These are phyloP conservation scores for Oreochromis spilurus DNA, from an alignment of 2,113 vertebrate species.

Conservation along the genomic window DNA sequence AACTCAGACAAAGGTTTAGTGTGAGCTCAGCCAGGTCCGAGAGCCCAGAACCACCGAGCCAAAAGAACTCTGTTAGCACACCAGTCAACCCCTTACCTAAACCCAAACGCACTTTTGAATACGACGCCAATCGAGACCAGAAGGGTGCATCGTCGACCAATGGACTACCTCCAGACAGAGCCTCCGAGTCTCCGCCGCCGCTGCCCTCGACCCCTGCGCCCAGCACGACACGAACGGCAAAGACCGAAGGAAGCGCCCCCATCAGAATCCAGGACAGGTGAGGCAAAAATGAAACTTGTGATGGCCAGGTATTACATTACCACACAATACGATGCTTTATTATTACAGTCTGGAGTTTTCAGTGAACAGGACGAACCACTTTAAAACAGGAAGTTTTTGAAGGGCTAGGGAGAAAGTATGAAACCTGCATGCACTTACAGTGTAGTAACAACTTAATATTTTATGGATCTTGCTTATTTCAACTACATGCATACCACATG, in stretches of 20 bases:
- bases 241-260: constrained; percentile 75
- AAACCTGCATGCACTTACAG: neutral
- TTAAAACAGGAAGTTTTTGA: neutral
- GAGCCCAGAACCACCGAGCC: constrained; percentile 69
- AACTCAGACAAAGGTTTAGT: constrained; percentile 74
- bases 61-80: constrained; percentile 67
- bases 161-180: constrained; percentile 84
- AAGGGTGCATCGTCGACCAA: constrained; percentile 78
- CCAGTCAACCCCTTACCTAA: constrained; percentile 94
- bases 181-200: constrained; percentile 82
- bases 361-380: neutral
- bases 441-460: neutral
- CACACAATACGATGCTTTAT: neutral
- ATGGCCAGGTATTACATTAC: neutral
- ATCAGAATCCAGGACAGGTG: constrained; percentile 87
- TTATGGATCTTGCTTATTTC: neutral
- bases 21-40: constrained; percentile 64
- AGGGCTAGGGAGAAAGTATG: neutral
- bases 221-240: constrained; percentile 76
- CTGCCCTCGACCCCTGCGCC: constrained; percentile 88
- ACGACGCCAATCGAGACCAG: constrained; percentile 88
- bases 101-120: constrained; percentile 98
- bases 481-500: neutral
- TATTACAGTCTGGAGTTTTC: neutral
- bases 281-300: constrained; percentile 26